Evolutionary conservation across 1,140 invertebrate genomes (phyloP).

Genomic region (Lordiphosa collinella): DNA sequence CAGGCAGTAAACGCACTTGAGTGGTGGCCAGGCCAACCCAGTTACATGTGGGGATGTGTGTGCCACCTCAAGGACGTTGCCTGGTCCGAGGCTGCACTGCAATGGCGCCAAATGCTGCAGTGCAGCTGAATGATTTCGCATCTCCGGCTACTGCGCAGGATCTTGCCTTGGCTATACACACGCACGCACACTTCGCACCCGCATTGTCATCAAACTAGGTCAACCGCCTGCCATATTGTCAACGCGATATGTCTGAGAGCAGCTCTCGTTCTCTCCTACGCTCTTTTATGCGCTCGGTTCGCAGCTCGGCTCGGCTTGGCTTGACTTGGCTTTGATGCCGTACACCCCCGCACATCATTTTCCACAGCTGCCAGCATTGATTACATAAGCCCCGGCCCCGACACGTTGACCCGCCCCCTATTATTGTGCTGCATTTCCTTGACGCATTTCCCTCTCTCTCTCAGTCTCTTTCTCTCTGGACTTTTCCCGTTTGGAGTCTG

Average conservation of each 20-base stretch:
- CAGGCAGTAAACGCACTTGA: conserved; percentile 48
- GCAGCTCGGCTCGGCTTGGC: conserved; percentile 16
- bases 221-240: conserved; percentile 59
- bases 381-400: conserved; percentile 49
- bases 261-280: conserved; percentile 27
- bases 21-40: conserved; percentile 38
- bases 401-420: conserved; percentile 23
- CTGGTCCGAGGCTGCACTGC: conserved; percentile 31
- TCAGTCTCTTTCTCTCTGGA: background rate
- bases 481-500: background rate
- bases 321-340: conserved; percentile 13
- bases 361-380: conserved; percentile 46
- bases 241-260: conserved; percentile 39
- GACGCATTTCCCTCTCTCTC: conserved; percentile 21
- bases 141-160: conserved; percentile 59
- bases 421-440: conserved; percentile 64
- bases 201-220: conserved; percentile 70
- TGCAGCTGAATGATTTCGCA: conserved; percentile 43
- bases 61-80: conserved; percentile 62
- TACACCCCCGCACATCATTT: conserved; percentile 21
- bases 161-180: conserved; percentile 27
- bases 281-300: conserved; percentile 2
- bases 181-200: conserved; percentile 44
- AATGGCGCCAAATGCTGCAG: conserved; percentile 56
- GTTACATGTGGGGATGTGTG: conserved; percentile 28